Conservation (phyloP, 2,797 vertebrate species). For the Sebastes cheni region DNA sequence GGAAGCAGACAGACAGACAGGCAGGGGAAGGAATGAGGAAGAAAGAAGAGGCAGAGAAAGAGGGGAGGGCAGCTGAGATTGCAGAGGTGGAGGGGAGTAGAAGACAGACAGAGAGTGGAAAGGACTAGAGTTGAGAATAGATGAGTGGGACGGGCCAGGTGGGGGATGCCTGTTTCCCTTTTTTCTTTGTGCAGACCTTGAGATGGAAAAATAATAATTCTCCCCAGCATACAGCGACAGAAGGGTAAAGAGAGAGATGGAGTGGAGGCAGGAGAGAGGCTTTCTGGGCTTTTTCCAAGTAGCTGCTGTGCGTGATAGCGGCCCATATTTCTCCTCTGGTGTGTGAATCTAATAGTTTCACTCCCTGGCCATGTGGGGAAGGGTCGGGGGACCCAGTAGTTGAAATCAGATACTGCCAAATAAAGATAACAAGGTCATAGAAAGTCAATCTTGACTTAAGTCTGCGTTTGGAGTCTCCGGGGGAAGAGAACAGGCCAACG, state of each 20-base stretch:
- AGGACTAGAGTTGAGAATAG: slow-evolving; percentile 16
- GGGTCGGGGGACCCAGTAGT: slow-evolving; percentile 10
- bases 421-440: slow-evolving; percentile 69
- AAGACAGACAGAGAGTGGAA: slow-evolving; percentile 22
- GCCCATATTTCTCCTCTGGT: slow-evolving; percentile 50
- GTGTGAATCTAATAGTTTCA: slow-evolving; percentile 37
- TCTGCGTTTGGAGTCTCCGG: slow-evolving; percentile 36
- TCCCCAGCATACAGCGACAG: slow-evolving; percentile 40
- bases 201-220: slow-evolving; percentile 74
- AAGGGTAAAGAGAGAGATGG: background rate
- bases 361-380: slow-evolving; percentile 24
- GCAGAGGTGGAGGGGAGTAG: slow-evolving; percentile 12
- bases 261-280: slow-evolving; percentile 36
- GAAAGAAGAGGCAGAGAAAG: slow-evolving; percentile 1
- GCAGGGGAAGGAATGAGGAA: slow-evolving; percentile 21
- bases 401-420: slow-evolving; percentile 57
- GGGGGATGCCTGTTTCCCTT: background rate
- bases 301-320: slow-evolving; percentile 39
- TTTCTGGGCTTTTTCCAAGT: slow-evolving; percentile 54
- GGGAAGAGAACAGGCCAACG: slow-evolving; percentile 12
- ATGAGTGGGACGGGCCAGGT: slow-evolving; percentile 36
- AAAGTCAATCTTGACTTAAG: slow-evolving; percentile 51
- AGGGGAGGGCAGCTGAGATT: background rate
- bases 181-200: slow-evolving; percentile 29
- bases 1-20: slow-evolving; percentile 15